Conservation (phyloP, 2,113 vertebrate species). For the Megaptera novaeangliae region DNA sequence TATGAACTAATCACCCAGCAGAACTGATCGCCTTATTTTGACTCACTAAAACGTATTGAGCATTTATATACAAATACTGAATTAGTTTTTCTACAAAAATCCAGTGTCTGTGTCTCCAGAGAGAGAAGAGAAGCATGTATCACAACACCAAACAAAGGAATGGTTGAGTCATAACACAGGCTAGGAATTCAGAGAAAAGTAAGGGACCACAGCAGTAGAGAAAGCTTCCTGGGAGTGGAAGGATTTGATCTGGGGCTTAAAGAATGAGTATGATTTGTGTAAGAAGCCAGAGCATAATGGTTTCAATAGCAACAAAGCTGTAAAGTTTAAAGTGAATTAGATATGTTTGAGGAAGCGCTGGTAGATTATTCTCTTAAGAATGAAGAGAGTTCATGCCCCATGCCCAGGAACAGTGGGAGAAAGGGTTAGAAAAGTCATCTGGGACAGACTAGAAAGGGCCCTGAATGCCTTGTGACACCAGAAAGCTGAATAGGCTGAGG, state of each 20-base stretch:
- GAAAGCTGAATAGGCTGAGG: background rate
- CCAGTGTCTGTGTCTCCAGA: background rate
- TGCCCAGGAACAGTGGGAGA: background rate
- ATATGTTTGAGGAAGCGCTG: background rate
- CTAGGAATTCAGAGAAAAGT: background rate
- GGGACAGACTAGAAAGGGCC: background rate
- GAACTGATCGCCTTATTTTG: background rate
- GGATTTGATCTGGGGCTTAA: background rate
- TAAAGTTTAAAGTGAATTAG: background rate
- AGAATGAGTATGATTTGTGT: background rate
- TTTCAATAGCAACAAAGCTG: background rate
- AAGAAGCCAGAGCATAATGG: background rate
- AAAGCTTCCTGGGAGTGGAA: background rate
- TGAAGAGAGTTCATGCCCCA: background rate
- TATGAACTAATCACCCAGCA: background rate
- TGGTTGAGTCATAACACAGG: background rate
- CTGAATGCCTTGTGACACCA: background rate
- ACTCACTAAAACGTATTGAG: background rate
- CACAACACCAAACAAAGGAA: background rate
- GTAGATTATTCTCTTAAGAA: background rate
- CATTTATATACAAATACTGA: background rate
- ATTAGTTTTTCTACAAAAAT: background rate
- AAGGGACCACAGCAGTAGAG: background rate
- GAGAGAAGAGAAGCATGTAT: background rate
- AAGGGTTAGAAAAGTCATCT: background rate